These are phyloP conservation scores for Ypsolopha sequella DNA, from an alignment of 2,888 invertebrate genomes.

Conservation along the genomic window DNA sequence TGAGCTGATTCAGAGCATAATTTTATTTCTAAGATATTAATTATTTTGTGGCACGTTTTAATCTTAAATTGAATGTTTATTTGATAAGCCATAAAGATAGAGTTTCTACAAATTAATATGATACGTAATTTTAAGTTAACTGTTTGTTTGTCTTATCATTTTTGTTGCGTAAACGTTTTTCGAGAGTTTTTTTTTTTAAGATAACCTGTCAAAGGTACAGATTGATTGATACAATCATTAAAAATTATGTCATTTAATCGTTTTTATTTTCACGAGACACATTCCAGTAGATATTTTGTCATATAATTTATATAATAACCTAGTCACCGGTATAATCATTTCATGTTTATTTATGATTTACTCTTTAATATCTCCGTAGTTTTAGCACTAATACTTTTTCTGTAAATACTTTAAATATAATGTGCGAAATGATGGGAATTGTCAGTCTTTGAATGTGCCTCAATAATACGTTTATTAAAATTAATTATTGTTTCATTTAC, in stretches of 20 bases:
- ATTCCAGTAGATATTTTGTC: constrained; percentile 10
- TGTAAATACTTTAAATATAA: no score
- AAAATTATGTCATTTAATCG: not conserved
- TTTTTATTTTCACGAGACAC: constrained; percentile 4
- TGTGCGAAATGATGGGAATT: no score
- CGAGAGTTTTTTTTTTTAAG: not conserved
- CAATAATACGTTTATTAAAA: no score
- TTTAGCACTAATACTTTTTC: no score
- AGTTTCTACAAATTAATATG: constrained; percentile 37
- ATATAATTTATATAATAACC: constrained; percentile 28
- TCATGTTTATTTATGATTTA: constrained; percentile 6
- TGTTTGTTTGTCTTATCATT: not conserved
- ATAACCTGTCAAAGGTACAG: not conserved
- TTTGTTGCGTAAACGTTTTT: not conserved
- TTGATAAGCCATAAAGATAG: constrained; percentile 12
- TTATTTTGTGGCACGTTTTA: constrained; percentile 30
- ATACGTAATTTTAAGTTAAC: constrained; percentile 15
- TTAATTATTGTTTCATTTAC: no score
- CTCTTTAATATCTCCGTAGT: no score
- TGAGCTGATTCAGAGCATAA: constrained; percentile 23
- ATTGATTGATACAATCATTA: not conserved
- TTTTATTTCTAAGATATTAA: constrained; percentile 10
- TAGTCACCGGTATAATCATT: constrained; percentile 46
- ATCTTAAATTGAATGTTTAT: constrained; percentile 15
- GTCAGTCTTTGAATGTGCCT: no score